Base-by-base conservation (phyloP, 2,113 vertebrate genomes). In the Rynchops niger region DNA sequence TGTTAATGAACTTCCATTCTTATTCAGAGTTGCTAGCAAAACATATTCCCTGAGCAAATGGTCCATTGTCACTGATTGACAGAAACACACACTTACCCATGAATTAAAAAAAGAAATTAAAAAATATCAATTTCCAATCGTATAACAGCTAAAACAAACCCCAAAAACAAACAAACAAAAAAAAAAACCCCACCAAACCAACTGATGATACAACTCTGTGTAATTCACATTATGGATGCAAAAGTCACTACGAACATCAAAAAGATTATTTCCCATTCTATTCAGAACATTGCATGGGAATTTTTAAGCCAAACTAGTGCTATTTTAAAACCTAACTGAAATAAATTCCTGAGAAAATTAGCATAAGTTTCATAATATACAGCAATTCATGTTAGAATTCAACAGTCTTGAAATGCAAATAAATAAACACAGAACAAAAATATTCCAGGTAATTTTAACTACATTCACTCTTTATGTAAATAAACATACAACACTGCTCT, bases 1-100 rank as follows among this genome's bases (percentile, higher is more conserved):
- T 36, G 50, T 74, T 94, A 81, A 93, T 91, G 80, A 87, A 56
- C 42, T 88, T 77, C 50, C 59, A 82, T 76, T 88, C 84, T 91
- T 72, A 81, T 82, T 86, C 70, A 81, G 71, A 83, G 61, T 66
- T 74, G 52, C 18, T 62, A 80, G 90, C 63, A 82, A 84, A 55
- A 73, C 32, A 76, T 50, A 94, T 47, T 26, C n/a, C 59, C 36
- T 88, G 50, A 81, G 55, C 34, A 94, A 92, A 96, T 50, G 25
- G 19, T 47, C 12, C 30, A 21, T 69, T 90, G 42, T 86, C 73
- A 82, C 14, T 61, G 38, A 85, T 4, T 66, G 69, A 69, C 27
- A 65, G 58, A 78, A 88, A 22, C 17, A 87, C 9, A 40, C 15
- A 74, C 52, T 32, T 72, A n/a, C 12, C n/a, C 4, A 49, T 9